Base-by-base conservation (phyloP, 2,113 vertebrate genomes). In the Cyanoderma ruficeps region DNA sequence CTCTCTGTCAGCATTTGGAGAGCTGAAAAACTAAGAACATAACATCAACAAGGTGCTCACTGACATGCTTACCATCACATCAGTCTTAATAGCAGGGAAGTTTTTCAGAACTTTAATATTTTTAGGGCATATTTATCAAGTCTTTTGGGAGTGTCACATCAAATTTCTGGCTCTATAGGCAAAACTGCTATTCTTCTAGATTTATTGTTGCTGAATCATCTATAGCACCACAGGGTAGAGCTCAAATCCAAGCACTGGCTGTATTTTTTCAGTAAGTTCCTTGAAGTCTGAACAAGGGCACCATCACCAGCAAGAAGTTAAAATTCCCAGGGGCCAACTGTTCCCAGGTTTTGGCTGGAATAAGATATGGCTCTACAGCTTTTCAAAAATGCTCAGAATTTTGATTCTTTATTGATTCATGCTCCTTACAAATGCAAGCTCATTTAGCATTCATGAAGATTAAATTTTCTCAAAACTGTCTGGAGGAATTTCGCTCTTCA, bases 391-490 rank as follows among this genome's bases (percentile, higher is more conserved):
- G 46, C 16, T 55, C 21, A 19, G 42, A 74, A 25, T 71, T 81
- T 8, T 74, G 39, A 74, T 67, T 71, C 44, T 65, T 55, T 83
- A 75, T 68, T 95, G 88, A 92, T 89, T 92, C 49, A 23, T 46
- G 57, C 21, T 89, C 56, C 22, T 64, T 71, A 89, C 10, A 89
- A 96, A 87, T n/a, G 44, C 69, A 81, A 93, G 55, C 42, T 83
- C 57, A 86, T 71, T 83, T 74, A 56, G 63, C 47, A 93, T 84
- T 96, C 88, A 83, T 77, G 84, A 93, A 89, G 71, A 94, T 46
- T 55, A 94, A 78, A 83, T 79, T 86, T 74, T 91, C 82, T 82
- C 69, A 88, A 76, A 77, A 74, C 46, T 83, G 63, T 92, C 90
- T 90, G 80, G 47, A 76, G 57, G 69, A 88, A 87, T 92, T 96